Percentiles rank a stretch among this genome's conserved stretches.
These are phyloP conservation scores for Myrmecobius fasciatus DNA, from an alignment of 2,113 vertebrate species.

Conservation along the genomic window DNA sequence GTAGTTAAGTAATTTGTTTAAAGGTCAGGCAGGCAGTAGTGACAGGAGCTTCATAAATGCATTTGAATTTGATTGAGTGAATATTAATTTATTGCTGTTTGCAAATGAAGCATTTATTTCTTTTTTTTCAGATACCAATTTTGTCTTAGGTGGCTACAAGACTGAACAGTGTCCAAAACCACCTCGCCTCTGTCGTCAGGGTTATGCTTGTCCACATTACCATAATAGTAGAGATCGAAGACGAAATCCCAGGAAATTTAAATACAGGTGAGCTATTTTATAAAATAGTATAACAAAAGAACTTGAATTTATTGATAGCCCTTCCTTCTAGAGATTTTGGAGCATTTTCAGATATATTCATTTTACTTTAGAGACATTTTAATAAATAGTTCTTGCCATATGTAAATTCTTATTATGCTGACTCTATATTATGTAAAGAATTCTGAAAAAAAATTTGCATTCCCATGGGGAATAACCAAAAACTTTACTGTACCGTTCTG, in stretches of 20 bases:
- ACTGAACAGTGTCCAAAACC: constrained; percentile 95
- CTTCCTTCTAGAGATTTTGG: not conserved
- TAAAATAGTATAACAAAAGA: not conserved
- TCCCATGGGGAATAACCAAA: not conserved
- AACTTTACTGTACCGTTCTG: not conserved
- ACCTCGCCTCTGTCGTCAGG: constrained; percentile 94
- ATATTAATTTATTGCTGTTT: not conserved
- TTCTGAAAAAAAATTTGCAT: not conserved
- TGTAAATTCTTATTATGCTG: not conserved
- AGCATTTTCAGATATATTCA: not conserved
- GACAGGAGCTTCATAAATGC: not conserved
- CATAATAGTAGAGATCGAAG: constrained; percentile 94
- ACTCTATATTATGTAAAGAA: not conserved
- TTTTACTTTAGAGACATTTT: not conserved
- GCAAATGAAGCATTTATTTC: not conserved
- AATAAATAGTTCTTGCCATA: not conserved
- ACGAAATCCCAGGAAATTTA: constrained; percentile 91
- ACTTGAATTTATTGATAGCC: not conserved
- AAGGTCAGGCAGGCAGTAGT: not conserved
- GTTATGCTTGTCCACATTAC: constrained; percentile 95
- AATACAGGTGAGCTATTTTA: constrained; percentile 88
- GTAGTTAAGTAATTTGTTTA: not conserved
- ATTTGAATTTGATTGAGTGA: not conserved
- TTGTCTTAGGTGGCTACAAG: constrained; percentile 95
- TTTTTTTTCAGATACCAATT: constrained; percentile 89